Base-by-base conservation (phyloP, 2,113 vertebrate genomes). In the Hepsetus odoe region DNA sequence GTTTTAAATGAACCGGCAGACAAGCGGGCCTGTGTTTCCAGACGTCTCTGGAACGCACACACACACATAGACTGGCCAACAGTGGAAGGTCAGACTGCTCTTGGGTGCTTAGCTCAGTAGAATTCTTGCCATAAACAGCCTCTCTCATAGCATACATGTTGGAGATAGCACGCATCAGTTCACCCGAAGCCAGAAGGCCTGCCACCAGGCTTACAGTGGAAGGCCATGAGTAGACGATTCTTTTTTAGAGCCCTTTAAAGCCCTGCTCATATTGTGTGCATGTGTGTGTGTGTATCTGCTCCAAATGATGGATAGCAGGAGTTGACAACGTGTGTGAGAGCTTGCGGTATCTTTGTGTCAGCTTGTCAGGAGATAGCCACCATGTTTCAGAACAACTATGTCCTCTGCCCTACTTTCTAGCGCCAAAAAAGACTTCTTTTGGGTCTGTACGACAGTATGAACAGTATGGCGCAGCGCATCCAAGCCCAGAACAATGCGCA, bases 1-100 rank as follows among this genome's bases (percentile, higher is more conserved):
- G 85, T 91, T 92, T 91, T 86, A 90, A 88, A 90, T 87, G 77
- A 90, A 86, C 81, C 79, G 76, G 77, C 80, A 79, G 65, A 76
- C 81, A 65, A 77, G 71, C 70, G 24, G 79, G 74, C 78, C 74
- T 82, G 79, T 58, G 74, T 80, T 82, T 80, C 62, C 80, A 86
- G 80, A 85, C 80, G 55, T 40, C 77, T 82, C 51, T 85, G 80
- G 18, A 28, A 44, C 62, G 49, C 18, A 71, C 46, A 32, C 18
- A 55, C 26, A 33, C 66, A 70, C 72, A 56, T 58, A 59, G 42
- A 65, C 65, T 38, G 74, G 62, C 76, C 59, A 76, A 24, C 69
- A 74, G 55, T 20, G 46, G 64, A 74, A 74, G 78, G 82, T 84
- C 65, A 81, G 70, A 64, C 35, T 35, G 30, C 74, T 74, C 61